Evolutionary conservation across 2,113 vertebrate genomes (phyloP).

Genomic region (Colistium nudipinnis): DNA sequence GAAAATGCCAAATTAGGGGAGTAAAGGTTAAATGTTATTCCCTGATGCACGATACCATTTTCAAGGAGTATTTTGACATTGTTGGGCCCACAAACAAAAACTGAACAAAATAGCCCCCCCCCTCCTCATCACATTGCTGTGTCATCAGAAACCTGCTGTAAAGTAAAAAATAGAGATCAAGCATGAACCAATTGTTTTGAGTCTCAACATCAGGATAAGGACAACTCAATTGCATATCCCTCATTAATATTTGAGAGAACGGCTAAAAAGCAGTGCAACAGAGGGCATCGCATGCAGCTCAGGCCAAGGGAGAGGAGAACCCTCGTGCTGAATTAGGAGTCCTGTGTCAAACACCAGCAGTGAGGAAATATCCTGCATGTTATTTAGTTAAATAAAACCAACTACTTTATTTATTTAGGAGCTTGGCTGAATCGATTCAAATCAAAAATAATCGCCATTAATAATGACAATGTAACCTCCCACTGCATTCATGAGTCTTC

Average conservation of each 20-base stretch:
- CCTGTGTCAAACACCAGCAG: neutral
- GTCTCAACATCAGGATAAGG: neutral
- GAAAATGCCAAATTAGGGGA: no score
- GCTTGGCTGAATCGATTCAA: no score
- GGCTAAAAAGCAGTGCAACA: slow-evolving; percentile 2
- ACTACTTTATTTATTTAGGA: no score
- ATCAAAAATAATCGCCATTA: slow-evolving; percentile 1
- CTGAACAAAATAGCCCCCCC: no score
- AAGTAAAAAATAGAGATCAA: neutral
- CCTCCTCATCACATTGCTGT: no score
- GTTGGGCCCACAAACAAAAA: no score
- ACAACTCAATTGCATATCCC: neutral
- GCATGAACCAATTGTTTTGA: neutral
- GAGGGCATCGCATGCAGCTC: neutral
- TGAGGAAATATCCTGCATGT: no score
- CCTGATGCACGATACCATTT: no score
- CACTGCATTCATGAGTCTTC: slow-evolving; percentile 1
- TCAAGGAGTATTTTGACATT: no score
- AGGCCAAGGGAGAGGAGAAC: neutral
- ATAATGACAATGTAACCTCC: neutral
- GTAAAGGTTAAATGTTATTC: no score
- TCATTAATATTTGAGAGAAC: neutral
- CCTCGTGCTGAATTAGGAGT: neutral
- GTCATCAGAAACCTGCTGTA: neutral
- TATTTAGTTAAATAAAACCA: no score